Conservation (phyloP, 2,113 vertebrate species). For the Morone saxatilis region DNA sequence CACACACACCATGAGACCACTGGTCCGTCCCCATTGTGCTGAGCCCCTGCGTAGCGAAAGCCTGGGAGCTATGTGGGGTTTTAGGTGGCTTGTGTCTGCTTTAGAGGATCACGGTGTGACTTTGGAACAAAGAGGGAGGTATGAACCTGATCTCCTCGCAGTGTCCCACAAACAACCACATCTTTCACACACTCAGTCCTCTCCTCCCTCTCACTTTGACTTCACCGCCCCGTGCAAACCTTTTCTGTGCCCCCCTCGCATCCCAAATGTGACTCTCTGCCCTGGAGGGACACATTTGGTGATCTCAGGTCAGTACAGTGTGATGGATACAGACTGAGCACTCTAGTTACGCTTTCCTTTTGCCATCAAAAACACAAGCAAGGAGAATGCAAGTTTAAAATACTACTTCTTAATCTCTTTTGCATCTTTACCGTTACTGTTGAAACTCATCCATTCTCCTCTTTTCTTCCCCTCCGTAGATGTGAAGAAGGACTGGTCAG, state of each 20-base stretch:
- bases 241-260: slow-evolving; percentile 15
- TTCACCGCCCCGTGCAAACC: slow-evolving; percentile 43
- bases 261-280: slow-evolving; percentile 47
- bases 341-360: slow-evolving; percentile 35
- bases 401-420: background rate
- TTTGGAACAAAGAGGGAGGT: slow-evolving; percentile 73
- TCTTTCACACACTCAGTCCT: slow-evolving; percentile 55
- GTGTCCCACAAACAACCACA: slow-evolving; percentile 72
- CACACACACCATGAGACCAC: slow-evolving; percentile 60
- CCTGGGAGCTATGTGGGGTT: slow-evolving; percentile 70
- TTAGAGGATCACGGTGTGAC: slow-evolving; percentile 62
- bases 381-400: too few relatives aligned
- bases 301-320: slow-evolving; percentile 50
- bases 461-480: slow-evolving; percentile 79
- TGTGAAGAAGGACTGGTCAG: slow-evolving; percentile 99
- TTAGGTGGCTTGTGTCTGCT: slow-evolving; percentile 73
- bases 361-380: background rate
- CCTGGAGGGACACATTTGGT: slow-evolving; percentile 55
- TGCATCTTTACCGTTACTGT: background rate
- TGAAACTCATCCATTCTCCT: background rate
- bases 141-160: slow-evolving; percentile 78
- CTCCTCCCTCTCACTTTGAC: slow-evolving; percentile 55
- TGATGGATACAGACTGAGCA: slow-evolving; percentile 8
- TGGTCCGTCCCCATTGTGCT: slow-evolving; percentile 58
- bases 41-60: slow-evolving; percentile 40